Percentiles rank a stretch among this genome's conserved stretches.
phyloP scores from a whole-genome alignment of 2,888 invertebrate genomes.

The Coecobrya sp. region DNA sequence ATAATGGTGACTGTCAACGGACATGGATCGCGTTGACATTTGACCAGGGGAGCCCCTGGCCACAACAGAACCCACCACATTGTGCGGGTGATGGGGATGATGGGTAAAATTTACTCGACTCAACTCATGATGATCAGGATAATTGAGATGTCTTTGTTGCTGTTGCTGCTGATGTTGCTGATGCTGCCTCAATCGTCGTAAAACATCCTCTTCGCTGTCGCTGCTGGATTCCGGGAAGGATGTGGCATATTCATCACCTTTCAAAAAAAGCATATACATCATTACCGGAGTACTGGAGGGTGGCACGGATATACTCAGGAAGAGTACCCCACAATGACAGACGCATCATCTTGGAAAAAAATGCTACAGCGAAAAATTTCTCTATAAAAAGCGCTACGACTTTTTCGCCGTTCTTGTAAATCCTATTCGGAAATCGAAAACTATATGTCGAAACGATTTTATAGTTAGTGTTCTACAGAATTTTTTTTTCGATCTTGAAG shows the following conservation, averaged over 20 bases:
- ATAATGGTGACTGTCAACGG: conserved; percentile 69
- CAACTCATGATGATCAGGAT: conserved; percentile 65
- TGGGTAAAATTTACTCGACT: conserved; percentile 29
- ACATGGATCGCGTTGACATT: conserved; percentile 68
- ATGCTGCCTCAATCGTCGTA: conserved; percentile 89
- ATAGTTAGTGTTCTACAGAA: neutral
- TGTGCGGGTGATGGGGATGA: conserved; percentile 73
- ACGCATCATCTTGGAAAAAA: neutral
- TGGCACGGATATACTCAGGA: too few species aligned
- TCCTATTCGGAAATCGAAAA: neutral
- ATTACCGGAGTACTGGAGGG: too few species aligned
- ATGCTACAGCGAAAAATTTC: neutral
- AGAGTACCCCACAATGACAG: neutral
- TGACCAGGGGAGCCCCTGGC: conserved; percentile 71
- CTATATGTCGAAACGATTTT: neutral
- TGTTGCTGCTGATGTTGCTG: conserved; percentile 76
- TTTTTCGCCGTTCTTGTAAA: neutral
- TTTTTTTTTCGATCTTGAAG: neutral
- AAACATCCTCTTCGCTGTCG: conserved; percentile 92
- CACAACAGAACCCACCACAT: conserved; percentile 56
- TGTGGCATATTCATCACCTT: conserved; percentile 90
- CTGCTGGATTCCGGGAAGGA: conserved; percentile 92
- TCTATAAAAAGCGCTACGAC: neutral
- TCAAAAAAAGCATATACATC: neutral
- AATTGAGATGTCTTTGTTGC: conserved; percentile 66